phyloP scores from a whole-genome alignment of 2,797 vertebrate genomes.

The Takifugu rubripes region DNA sequence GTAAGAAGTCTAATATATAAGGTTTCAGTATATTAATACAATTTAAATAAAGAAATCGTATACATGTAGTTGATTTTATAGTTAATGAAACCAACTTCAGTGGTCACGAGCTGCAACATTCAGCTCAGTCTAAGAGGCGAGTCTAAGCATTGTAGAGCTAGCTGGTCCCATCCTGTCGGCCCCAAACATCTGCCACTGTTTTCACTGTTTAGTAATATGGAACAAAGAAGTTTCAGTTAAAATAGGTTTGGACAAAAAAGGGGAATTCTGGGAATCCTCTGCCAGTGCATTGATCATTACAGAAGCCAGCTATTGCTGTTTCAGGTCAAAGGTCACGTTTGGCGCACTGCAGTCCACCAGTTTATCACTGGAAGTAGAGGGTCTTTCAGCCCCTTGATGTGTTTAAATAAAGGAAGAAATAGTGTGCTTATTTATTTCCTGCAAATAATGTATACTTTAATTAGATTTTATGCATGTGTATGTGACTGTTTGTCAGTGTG shows the following conservation, averaged over 20 bases:
- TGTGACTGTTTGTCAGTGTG: neutral
- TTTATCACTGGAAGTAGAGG: constrained; percentile 67
- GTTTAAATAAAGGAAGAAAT: too few species aligned
- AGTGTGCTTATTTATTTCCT: too few species aligned
- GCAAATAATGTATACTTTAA: neutral
- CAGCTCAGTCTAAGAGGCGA: neutral
- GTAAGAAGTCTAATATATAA: constrained; percentile 1
- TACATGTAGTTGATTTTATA: constrained; percentile 2
- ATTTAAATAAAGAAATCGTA: constrained; percentile 25
- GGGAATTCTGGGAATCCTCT: constrained; percentile 65
- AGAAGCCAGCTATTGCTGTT: constrained; percentile 78
- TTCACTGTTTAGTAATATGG: too few species aligned
- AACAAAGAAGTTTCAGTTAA: too few species aligned
- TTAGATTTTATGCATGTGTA: neutral
- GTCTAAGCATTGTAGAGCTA: too few species aligned
- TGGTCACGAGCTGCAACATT: too few species aligned
- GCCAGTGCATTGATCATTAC: constrained; percentile 79
- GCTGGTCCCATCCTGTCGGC: too few species aligned
- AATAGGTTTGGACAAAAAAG: constrained; percentile 36
- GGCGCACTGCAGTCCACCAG: constrained; percentile 68
- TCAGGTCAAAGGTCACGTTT: constrained; percentile 78
- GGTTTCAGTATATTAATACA: constrained; percentile 2
- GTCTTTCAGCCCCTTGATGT: neutral
- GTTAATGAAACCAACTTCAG: too few species aligned
- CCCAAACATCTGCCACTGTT: too few species aligned